Evolutionary conservation across 2,888 invertebrate genomes (phyloP).

Genomic region (Thysanoteuthis rhombus): DNA sequence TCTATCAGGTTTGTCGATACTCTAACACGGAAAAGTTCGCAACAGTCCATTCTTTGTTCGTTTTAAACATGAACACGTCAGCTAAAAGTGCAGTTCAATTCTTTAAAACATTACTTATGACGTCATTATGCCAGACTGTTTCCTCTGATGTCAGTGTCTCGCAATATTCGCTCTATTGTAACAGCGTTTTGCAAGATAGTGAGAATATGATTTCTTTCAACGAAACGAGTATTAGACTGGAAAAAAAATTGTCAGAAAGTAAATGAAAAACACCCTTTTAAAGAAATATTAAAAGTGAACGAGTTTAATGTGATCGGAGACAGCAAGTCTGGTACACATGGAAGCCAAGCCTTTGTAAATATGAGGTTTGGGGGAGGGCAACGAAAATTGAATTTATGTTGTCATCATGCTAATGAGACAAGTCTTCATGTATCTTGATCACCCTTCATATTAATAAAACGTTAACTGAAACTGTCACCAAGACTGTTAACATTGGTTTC

Average conservation of each 20-base stretch:
- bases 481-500: too few species aligned
- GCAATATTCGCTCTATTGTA: too few species aligned
- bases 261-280: background rate
- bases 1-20: too few species aligned
- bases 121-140: too few species aligned
- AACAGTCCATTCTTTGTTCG: too few species aligned
- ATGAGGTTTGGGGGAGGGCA: background rate
- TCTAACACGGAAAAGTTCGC: too few species aligned
- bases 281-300: background rate
- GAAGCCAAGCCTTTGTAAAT: background rate
- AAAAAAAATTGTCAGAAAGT: background rate
- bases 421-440: background rate
- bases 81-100: too few species aligned
- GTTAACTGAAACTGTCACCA: too few species aligned
- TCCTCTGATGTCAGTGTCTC: too few species aligned
- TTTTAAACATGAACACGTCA: too few species aligned
- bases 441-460: too few species aligned
- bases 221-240: background rate
- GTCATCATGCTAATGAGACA: background rate
- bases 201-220: background rate
- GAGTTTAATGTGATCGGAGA: background rate
- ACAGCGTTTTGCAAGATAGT: background rate
- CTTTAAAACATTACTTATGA: too few species aligned
- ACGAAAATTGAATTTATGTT: background rate
- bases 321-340: background rate